Evolutionary conservation across 2,888 invertebrate species (phyloP).

Genomic region (Andricus curvator): DNA sequence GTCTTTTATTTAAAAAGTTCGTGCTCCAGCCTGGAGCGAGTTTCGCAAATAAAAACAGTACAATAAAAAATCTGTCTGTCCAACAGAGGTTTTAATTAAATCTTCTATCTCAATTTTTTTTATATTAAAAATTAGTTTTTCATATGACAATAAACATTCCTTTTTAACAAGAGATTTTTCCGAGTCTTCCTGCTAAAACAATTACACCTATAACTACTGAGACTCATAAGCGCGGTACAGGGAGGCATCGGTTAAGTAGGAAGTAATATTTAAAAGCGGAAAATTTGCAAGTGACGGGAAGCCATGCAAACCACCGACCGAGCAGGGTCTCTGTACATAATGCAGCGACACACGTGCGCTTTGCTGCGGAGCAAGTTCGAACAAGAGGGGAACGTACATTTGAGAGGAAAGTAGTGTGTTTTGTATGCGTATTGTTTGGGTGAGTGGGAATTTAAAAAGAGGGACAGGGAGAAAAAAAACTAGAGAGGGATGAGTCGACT

Average conservation of each 20-base stretch:
- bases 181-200: neutral
- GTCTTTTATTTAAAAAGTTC: too few relatives aligned
- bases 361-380: conserved; percentile 54
- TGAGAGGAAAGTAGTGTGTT: conserved; percentile 38
- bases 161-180: neutral
- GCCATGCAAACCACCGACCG: conserved; percentile 51
- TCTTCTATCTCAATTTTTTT: too few relatives aligned
- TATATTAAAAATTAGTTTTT: neutral
- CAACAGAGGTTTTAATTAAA: too few relatives aligned
- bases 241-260: conserved; percentile 63
- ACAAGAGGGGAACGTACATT: conserved; percentile 42
- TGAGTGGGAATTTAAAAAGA: conserved; percentile 11
- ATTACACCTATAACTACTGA: neutral
- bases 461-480: conserved; percentile 28
- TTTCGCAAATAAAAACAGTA: too few relatives aligned
- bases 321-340: conserved; percentile 12
- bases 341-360: conserved; percentile 55
- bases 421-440: conserved; percentile 28
- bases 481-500: conserved; percentile 43
- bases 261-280: conserved; percentile 68
- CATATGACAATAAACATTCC: neutral
- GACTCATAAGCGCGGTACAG: conserved; percentile 44
- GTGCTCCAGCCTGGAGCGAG: too few relatives aligned
- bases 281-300: conserved; percentile 68
- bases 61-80: too few relatives aligned